phyloP scores from a whole-genome alignment of 2,113 vertebrate species.

The Gambusia affinis region DNA sequence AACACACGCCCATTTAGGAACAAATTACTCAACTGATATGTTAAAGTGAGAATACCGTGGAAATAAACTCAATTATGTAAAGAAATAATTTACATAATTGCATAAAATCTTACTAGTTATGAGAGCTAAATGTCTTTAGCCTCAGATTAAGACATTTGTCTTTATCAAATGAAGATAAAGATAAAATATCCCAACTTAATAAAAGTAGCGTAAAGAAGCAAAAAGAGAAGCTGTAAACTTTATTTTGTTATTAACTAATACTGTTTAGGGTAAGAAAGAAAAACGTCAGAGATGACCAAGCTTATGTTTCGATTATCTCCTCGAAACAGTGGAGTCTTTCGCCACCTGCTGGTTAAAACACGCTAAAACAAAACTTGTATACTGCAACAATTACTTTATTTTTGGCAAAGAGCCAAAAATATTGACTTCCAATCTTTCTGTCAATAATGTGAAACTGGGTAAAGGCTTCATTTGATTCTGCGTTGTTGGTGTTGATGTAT shows the following conservation, averaged over 20 bases:
- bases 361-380: not conserved
- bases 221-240: not conserved
- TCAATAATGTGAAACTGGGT: not conserved
- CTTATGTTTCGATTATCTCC: not conserved
- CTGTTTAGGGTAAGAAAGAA: too few species aligned
- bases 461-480: not conserved
- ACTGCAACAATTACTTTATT: not conserved
- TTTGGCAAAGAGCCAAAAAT: not conserved
- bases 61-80: not conserved
- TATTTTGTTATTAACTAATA: not conserved
- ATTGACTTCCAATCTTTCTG: not conserved
- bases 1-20: not conserved
- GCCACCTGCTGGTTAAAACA: constrained; percentile 3
- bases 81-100: not conserved
- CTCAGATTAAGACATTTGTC: too few species aligned
- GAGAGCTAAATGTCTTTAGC: not conserved
- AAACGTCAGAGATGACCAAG: not conserved
- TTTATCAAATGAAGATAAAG: not conserved
- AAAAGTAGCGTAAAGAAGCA: not conserved
- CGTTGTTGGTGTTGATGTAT: not conserved
- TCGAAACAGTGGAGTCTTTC: not conserved
- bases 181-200: not conserved
- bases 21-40: not conserved
- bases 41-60: not conserved
- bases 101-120: not conserved